phyloP scores from a whole-genome alignment of 2,797 vertebrate species.

The Odontamblyopus rebecca region DNA sequence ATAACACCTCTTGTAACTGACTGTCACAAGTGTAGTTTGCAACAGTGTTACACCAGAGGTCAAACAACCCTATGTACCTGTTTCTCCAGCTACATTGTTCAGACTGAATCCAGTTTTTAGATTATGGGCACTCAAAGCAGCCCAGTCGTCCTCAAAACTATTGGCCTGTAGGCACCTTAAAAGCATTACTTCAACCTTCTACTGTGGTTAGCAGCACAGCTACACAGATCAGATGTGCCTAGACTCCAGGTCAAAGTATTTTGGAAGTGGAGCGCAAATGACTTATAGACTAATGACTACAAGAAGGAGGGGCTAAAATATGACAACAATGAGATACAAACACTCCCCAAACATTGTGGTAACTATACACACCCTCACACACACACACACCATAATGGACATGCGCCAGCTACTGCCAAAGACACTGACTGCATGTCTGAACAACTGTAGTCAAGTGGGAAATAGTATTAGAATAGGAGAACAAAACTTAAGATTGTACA shows the following conservation, averaged over 20 bases:
- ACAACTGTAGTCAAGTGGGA: slow-evolving; percentile 64
- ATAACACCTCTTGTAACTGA: background rate
- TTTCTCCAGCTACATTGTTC: slow-evolving; percentile 32
- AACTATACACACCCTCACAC: slow-evolving; percentile 6
- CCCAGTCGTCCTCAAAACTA: slow-evolving; percentile 83
- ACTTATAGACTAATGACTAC: slow-evolving; percentile 36
- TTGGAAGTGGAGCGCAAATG: slow-evolving; percentile 6
- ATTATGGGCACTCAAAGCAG: slow-evolving; percentile 59
- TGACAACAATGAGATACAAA: slow-evolving; percentile 18
- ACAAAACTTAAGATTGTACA: slow-evolving; percentile 4
- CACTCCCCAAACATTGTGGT: slow-evolving; percentile 15
- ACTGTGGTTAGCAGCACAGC: slow-evolving; percentile 20
- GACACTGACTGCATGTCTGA: slow-evolving; percentile 59
- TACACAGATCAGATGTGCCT: slow-evolving; percentile 23
- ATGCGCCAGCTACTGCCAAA: slow-evolving; percentile 57
- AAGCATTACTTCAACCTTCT: slow-evolving; percentile 73
- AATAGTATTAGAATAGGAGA: slow-evolving; percentile 19
- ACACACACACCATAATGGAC: slow-evolving; percentile 13
- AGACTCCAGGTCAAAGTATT: slow-evolving; percentile 43
- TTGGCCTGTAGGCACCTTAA: slow-evolving; percentile 81
- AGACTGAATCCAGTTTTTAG: slow-evolving; percentile 59
- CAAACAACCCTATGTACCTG: slow-evolving; percentile 60
- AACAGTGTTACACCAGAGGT: background rate
- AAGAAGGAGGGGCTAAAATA: slow-evolving; percentile 53
- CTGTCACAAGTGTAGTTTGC: background rate